phyloP scores from a whole-genome alignment of 2,797 vertebrate genomes.

The Paguma larvata region DNA sequence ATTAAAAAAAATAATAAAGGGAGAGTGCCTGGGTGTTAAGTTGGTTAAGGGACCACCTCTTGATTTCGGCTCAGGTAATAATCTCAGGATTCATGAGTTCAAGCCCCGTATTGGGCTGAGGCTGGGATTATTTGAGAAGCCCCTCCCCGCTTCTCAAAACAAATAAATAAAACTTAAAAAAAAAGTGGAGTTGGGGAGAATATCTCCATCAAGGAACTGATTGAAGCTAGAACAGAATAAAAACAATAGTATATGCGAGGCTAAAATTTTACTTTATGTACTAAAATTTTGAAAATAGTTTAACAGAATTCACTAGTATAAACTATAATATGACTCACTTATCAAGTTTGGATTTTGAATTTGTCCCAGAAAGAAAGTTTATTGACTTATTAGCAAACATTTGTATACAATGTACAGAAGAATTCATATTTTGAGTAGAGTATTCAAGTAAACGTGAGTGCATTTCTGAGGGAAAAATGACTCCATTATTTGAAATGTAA shows the following conservation, averaged over 20 bases:
- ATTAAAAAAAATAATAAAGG: too few relatives aligned
- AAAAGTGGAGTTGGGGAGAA: neutral
- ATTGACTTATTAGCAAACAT: neutral
- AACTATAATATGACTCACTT: neutral
- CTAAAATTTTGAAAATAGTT: neutral
- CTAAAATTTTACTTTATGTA: neutral
- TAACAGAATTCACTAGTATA: neutral
- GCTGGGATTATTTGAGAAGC: too few relatives aligned
- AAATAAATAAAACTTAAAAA: too few relatives aligned
- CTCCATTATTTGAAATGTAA: neutral
- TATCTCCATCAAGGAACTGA: neutral
- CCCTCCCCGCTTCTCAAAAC: too few relatives aligned
- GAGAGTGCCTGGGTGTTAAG: too few relatives aligned
- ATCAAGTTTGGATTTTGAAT: neutral
- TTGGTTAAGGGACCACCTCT: too few relatives aligned
- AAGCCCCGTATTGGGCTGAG: too few relatives aligned
- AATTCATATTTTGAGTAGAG: neutral
- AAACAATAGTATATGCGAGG: neutral
- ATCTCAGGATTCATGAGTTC: too few relatives aligned
- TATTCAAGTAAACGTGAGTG: neutral
- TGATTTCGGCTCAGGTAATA: too few relatives aligned
- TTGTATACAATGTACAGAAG: neutral
- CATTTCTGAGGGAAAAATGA: neutral
- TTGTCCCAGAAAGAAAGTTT: neutral
- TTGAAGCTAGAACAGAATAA: conserved; percentile 15